These are phyloP conservation scores for Gavia stellata DNA, from an alignment of 2,113 vertebrate species.

Conservation along the genomic window DNA sequence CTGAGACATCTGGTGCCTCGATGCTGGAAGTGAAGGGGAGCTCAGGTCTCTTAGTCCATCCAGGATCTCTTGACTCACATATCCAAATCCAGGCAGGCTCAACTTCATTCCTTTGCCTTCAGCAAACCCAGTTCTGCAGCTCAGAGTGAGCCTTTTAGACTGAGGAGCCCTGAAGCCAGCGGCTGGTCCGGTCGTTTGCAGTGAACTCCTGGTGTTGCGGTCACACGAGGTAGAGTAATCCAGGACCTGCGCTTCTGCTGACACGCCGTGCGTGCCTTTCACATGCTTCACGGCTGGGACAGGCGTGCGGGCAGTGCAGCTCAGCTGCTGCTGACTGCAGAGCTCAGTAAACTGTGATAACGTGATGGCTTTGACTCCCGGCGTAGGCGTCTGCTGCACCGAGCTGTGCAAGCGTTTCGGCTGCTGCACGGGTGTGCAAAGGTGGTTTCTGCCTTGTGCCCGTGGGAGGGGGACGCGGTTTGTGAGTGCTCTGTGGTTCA, in stretches of 20 bases:
- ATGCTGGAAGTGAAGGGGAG: background rate
- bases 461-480: background rate
- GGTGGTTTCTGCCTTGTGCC: background rate
- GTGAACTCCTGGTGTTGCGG: background rate
- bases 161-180: background rate
- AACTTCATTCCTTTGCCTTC: background rate
- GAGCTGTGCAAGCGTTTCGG: background rate
- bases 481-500: background rate
- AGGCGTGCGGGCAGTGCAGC: background rate
- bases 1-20: background rate
- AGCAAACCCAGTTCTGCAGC: background rate
- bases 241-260: background rate
- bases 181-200: background rate
- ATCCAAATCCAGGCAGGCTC: background rate
- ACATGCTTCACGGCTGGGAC: fast-evolving
- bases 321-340: background rate
- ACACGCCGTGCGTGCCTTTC: fast-evolving
- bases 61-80: fast-evolving
- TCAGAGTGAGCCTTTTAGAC: background rate
- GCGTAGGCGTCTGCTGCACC: background rate
- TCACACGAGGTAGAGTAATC: background rate
- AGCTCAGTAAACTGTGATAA: background rate
- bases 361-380: background rate
- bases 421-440: background rate
- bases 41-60: background rate